These are phyloP conservation scores for Anomalospiza imberbis DNA, from an alignment of 2,797 vertebrate genomes.

Conservation along the genomic window DNA sequence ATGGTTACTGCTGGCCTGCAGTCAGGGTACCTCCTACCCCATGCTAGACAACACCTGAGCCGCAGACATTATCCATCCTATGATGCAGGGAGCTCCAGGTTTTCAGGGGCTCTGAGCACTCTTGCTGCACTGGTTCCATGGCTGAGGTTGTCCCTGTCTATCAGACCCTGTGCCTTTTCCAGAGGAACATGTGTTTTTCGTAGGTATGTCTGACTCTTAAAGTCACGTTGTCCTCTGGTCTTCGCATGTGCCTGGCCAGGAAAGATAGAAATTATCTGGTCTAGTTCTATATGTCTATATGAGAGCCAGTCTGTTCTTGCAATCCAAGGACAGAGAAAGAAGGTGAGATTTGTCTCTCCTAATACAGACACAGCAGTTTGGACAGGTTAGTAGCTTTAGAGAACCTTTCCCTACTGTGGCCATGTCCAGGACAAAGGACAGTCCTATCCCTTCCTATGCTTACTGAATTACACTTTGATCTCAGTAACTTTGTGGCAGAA, in stretches of 20 bases:
- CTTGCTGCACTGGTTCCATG: not conserved
- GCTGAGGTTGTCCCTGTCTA: not conserved
- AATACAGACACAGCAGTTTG: not conserved
- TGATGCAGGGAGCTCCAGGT: accelerated
- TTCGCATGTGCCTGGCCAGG: not conserved
- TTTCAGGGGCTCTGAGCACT: not conserved
- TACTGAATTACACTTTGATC: not conserved
- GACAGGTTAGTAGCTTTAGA: not conserved
- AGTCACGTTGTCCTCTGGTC: not conserved
- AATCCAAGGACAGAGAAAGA: not conserved
- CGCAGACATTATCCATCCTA: not conserved
- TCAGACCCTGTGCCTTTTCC: not conserved
- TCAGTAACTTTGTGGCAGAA: not conserved
- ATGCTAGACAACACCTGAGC: not conserved
- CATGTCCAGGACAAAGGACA: not conserved
- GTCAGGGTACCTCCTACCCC: not conserved
- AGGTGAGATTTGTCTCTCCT: not conserved
- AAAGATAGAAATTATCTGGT: not conserved
- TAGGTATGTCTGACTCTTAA: not conserved
- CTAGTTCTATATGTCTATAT: not conserved
- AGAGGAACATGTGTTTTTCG: accelerated
- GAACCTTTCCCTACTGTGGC: not conserved
- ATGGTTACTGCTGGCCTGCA: not conserved
- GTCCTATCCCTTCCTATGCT: not conserved
- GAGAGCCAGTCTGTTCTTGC: not conserved